A percentile compares a stretch with the other conserved stretches of the same genome.
Evolutionary conservation across 2,113 vertebrate species (phyloP).

Genomic region (Archocentrus centrarchus): DNA sequence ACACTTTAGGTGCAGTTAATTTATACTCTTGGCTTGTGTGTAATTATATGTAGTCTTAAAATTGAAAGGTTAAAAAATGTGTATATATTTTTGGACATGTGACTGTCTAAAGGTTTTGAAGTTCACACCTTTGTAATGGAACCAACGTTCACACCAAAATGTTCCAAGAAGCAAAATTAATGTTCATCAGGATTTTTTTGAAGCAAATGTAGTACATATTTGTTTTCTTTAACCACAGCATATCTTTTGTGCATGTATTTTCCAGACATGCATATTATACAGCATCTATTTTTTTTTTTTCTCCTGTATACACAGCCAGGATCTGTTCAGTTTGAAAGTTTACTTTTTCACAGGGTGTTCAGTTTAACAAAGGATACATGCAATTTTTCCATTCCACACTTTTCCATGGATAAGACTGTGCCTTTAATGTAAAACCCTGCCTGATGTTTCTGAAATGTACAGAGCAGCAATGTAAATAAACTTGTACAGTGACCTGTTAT

Average conservation of each 20-base stretch:
- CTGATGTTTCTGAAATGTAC: conserved; percentile 5
- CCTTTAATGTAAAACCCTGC: conserved; percentile 30
- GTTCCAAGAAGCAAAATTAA: not conserved
- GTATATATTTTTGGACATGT: too few species aligned
- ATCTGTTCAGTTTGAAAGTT: not conserved
- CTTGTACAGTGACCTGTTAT: conserved; percentile 76
- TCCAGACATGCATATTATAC: not conserved
- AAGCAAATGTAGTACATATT: not conserved
- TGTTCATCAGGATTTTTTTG: not conserved
- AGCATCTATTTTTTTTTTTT: not conserved
- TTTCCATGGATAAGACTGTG: conserved; percentile 11
- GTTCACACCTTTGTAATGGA: not conserved
- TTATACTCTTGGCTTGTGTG: too few species aligned
- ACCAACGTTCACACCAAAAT: not conserved
- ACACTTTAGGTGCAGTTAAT: not conserved
- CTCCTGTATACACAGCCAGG: not conserved
- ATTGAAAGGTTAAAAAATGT: not conserved
- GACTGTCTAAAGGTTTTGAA: not conserved
- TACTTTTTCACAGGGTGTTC: not conserved
- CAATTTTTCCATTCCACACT: not conserved
- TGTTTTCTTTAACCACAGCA: not conserved
- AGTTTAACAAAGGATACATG: not conserved
- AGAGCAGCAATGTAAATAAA: conserved; percentile 86
- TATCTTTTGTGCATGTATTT: not conserved
- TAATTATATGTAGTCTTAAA: not conserved